phyloP scores from a whole-genome alignment of 1,140 invertebrate species.

The Drosophila bocki region DNA sequence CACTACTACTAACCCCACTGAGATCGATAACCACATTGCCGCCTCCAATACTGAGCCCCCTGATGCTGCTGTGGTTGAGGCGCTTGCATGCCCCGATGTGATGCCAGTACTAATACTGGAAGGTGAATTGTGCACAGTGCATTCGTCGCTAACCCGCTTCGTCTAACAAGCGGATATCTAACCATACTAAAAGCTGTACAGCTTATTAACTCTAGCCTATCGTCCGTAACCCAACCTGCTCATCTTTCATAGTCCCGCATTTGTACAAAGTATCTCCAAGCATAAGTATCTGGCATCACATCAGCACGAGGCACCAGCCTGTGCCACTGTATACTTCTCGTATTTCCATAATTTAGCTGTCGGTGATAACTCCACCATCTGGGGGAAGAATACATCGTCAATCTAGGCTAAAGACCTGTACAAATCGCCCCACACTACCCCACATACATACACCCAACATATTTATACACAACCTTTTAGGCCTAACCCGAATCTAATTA shows the following conservation, averaged over 20 bases:
- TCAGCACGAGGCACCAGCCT: constrained; percentile 24
- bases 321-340: background rate
- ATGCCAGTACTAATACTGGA: constrained; percentile 85
- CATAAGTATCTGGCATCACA: constrained; percentile 56
- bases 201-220: constrained; percentile 32
- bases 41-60: constrained; percentile 30
- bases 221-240: constrained; percentile 4
- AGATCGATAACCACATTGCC: constrained; percentile 54
- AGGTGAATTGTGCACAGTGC: constrained; percentile 79
- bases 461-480: background rate
- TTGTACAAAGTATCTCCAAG: constrained; percentile 62
- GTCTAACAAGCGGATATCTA: constrained; percentile 34
- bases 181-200: constrained; percentile 64
- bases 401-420: constrained; percentile 24
- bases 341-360: background rate
- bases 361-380: background rate
- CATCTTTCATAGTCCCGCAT: constrained; percentile 37
- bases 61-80: constrained; percentile 40
- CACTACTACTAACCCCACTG: constrained; percentile 45
- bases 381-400: background rate
- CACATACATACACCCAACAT: background rate
- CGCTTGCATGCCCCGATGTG: constrained; percentile 83
- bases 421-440: background rate
- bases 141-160: constrained; percentile 54
- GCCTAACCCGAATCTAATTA: constrained; percentile 41